Base-by-base conservation (phyloP, 2,113 vertebrate species). In the Platichthys flesus region DNA sequence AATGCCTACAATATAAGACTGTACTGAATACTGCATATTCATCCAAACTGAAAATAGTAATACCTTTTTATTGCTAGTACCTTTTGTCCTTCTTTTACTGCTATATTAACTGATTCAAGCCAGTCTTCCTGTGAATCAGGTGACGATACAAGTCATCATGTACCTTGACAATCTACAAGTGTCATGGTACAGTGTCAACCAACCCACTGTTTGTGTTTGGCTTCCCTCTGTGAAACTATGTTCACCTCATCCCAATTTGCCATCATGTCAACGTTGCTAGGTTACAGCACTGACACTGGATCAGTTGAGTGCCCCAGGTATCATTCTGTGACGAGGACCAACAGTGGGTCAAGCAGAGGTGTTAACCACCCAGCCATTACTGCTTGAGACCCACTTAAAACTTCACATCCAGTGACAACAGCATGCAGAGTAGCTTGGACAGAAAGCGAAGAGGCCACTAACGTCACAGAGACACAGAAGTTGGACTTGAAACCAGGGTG, bases 251-350 rank as follows among this genome's bases (percentile, higher is more conserved):
- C 35, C 16, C 14, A n/a, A 52, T 20, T 28, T 49, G 20, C 9
- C 45, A 18, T 65, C 67, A 14, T 16, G 16, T 35, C 45, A 26
- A 4, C 0, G 67, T 86, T 80, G 73, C 84, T 78, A 67, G 58
- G 76, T 76, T 68, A 82, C 79, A 35, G 24, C 13, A 62, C 31
- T 24, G 12, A 59, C 62, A 35, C 16, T 5, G 23, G 49, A 28
- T 40, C 37, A 35, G 24, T 40, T 37, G 31, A 72, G 64, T 47
- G 35, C 28, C 21, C 62, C 10, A 56, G 37, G 58, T 45, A 56
- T 20, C 68, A 54, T 68, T 52, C 72, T 57, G 12, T 4, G 9
- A 24, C 21, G 31, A 31, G 6, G 31, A 31, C 6, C 31, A 7
- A 31, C 31, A 31, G 31, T 31, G 60, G 68, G 49, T 59, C 67